Base-by-base conservation (phyloP, 2,797 vertebrate species). In the Limnodromus scolopaceus region DNA sequence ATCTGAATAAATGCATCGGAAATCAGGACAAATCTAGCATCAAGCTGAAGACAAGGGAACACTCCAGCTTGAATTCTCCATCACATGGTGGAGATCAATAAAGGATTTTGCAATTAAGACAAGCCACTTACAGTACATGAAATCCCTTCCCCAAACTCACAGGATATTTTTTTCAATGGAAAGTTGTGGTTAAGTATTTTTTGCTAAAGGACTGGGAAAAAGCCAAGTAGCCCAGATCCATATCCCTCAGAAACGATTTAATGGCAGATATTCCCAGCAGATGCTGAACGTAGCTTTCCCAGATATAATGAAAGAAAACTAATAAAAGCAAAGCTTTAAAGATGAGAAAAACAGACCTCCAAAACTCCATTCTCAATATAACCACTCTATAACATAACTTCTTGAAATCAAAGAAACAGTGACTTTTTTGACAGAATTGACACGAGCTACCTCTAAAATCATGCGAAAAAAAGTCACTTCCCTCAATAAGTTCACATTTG, bases 271-370 rank as follows among this genome's bases (percentile, higher is more conserved):
- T 32, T 82, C 75, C 87, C 79, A 92, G 53, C 24, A 78, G 81
- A 80, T 28, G 32, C 60, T 25, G 38, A 95, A 36, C 0, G 0
- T 53, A 65, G 43, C 46, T 66, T 46, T 82, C 58, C 43, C 64
- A 71, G 30, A 92, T 30, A 55, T 48, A 85, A 92, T 49, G 71
- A 71, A 57, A 89, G 64, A 77, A 83, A 91, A 70, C 32, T 57
- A 72, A 92, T 75, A 84, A 94, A 87, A 91, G 32, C 15, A 71
- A 78, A 78, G 14, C 53, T 94, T 93, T 83, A 55, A 80, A 84
- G 75, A 36, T 0, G 15, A 87, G 87, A 51, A 87, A 85, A 96
- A 55, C 57, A 93, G n/a, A 54, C 38, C 54, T 78, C 49, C 41
- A 57, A 71, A 75, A 53, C 54, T 54, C 80, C 51, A 8, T 38